Evolutionary conservation across 2,888 invertebrate species (phyloP).

Genomic region (Spodoptera exigua): DNA sequence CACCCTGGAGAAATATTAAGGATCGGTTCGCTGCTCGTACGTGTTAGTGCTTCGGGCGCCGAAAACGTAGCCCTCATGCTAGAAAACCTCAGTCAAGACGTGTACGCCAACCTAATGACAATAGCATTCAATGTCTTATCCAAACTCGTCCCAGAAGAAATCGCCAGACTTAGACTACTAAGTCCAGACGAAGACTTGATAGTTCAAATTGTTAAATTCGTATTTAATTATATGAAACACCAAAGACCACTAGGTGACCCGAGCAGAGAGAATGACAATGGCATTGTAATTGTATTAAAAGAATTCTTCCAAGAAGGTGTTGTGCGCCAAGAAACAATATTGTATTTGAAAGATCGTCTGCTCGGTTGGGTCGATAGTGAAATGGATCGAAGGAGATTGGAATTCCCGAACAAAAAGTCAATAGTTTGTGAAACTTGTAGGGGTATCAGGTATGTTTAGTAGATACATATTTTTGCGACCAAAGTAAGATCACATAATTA

Average conservation of each 20-base stretch:
- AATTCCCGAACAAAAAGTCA: constrained; percentile 72
- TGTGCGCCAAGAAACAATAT: constrained; percentile 76
- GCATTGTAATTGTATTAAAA: constrained; percentile 76
- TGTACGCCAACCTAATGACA: constrained; percentile 80
- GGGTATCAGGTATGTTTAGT: constrained; percentile 74
- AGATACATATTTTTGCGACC: constrained; percentile 25
- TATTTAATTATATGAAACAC: constrained; percentile 82
- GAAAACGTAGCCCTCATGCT: constrained; percentile 77
- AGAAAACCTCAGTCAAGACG: constrained; percentile 78
- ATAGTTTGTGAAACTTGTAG: constrained; percentile 74
- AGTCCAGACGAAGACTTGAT: constrained; percentile 83
- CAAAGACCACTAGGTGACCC: constrained; percentile 78
- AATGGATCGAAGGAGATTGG: constrained; percentile 64
- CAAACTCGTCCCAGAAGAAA: constrained; percentile 75
- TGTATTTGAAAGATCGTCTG: constrained; percentile 74
- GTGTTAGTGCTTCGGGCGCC: constrained; percentile 78
- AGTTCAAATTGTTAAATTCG: constrained; percentile 80
- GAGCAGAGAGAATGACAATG: constrained; percentile 71
- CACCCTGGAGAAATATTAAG: constrained; percentile 81
- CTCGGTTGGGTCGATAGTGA: constrained; percentile 73
- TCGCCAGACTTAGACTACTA: constrained; percentile 74
- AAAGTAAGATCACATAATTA: constrained; percentile 4
- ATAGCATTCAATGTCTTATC: constrained; percentile 78
- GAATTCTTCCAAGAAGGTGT: constrained; percentile 84
- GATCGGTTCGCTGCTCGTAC: constrained; percentile 75